Base-by-base conservation (phyloP, 2,888 invertebrate species). In the Oithona nana region DNA sequence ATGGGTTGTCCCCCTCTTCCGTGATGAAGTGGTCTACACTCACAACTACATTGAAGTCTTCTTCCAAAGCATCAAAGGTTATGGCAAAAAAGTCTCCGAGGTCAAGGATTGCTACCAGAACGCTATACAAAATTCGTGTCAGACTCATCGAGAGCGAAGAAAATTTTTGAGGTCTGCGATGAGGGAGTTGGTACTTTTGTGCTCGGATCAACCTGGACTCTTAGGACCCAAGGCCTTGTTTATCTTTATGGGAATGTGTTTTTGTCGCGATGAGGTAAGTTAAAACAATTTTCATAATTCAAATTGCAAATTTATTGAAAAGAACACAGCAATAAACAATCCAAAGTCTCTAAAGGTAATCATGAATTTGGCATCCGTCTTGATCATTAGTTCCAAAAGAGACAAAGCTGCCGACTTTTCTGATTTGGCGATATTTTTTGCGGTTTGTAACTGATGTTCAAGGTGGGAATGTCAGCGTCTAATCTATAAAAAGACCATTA, bases 151-250 rank as follows among this genome's bases (percentile, higher is more conserved):
- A 66, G 98, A 99, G 71, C 79, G 97, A 61, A 80, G 98, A 68
- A 95, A 97, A 75, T 99, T 95, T 73, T 76, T 99, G 64, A 81
- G 98, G 63, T 89, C 92, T 1, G 90, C 95, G 1, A 75, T 99
- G 24, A 92, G 94, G 71, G 98, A 99, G 74, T 75, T 99, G 65
- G 88, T 89, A 1, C 78, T 94, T 1, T 88, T 99, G 68, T 81
- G 98, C 71, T 89, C 94, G 20, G 98, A 99, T 75, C 95, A 99
- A 72, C 98, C 98, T 2, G 95, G 98, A 1, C 76, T 99, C 26
- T 75, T 99, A 52, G 98, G 98, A 0, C 98, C 98, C 0, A 98
- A 99, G 76, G 90, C 93, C 6, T 77, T 99, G 64, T 82, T 93
- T 70, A 88, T 98, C 67, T 89, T 98, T 71, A 94, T 97, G 81